These are phyloP conservation scores for Peromyscus melanophrys DNA, from an alignment of 2,797 vertebrate genomes.

Conservation along the genomic window DNA sequence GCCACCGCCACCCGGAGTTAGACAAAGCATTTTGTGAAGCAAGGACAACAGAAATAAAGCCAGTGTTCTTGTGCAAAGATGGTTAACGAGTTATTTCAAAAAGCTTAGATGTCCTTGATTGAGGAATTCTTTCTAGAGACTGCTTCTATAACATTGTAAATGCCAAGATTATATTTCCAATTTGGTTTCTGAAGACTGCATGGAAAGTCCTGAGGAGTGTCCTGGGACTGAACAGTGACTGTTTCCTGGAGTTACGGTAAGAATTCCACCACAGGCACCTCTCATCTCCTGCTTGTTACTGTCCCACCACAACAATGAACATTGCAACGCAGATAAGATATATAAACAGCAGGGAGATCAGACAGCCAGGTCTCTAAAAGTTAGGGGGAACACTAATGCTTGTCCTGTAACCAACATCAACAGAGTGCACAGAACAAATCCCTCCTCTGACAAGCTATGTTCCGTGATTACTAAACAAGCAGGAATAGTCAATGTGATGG, in stretches of 20 bases:
- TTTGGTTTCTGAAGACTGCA: background rate
- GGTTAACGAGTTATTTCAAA: background rate
- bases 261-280: background rate
- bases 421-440: background rate
- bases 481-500: background rate
- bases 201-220: background rate
- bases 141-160: background rate
- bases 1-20: no score
- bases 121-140: background rate
- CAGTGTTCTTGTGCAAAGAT: background rate
- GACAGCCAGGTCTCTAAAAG: background rate
- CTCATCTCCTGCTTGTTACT: background rate
- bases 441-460: background rate
- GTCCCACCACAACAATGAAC: background rate
- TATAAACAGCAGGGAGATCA: background rate
- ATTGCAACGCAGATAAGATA: background rate
- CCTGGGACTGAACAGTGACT: background rate
- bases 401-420: background rate
- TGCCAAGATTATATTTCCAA: background rate
- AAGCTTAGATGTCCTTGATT: background rate
- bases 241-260: background rate
- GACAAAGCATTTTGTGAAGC: background rate
- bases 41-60: slow-evolving; percentile 44
- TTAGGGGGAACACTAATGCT: background rate
- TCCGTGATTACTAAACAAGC: background rate